Evolutionary conservation across 2,888 invertebrate species (phyloP), one percentile per base, ranked within the genome.

Genomic region (Hyalella azteca): DNA sequence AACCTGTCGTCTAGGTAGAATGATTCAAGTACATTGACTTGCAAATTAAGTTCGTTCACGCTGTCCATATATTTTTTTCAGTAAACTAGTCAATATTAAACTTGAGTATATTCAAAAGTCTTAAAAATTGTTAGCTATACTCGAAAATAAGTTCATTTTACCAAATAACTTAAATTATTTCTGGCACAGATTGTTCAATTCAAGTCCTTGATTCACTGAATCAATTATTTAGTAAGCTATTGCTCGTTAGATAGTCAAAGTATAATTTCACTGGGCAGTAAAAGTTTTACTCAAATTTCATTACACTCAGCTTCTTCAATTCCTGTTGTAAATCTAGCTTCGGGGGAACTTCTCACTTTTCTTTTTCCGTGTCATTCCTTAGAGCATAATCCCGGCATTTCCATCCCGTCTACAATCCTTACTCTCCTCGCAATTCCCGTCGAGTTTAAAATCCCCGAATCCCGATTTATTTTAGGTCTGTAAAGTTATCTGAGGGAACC

Each of bases 391-490:
- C 66, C 66, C 19, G 19, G 66, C 66, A 66, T 29, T 66, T 36
- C 66, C 36, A 7, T 66, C 36, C 66, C 29, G 19, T 32, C 66
- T 36, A 29, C 66, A 32, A 66, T 66, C 29, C 54, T 29, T 54
- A 36, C 66, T 66, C 66, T 11, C 36, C 29, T 66, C 66, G 29
- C 66, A 66, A 66, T 66, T 66, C 29, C 66, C 32, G 66, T 66
- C 19, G 66, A 66, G 66, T 66, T 36, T 36, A 32, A 66, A 66
- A 66, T 66, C 66, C 66, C 66, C 29, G 66, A 66, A 66, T 66
- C 66, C 36, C 66, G 66, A 66, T 66, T 66, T 66, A 66, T 66
- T 66, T 66, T 66, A 66, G 66, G 66, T 66, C 66, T 66, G 66
- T 66, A 15, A 66, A 66, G 66, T 66, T 66, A 66, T 66, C 66